phyloP scores from a whole-genome alignment of 2,113 vertebrate species.

The Rhea pennata region DNA sequence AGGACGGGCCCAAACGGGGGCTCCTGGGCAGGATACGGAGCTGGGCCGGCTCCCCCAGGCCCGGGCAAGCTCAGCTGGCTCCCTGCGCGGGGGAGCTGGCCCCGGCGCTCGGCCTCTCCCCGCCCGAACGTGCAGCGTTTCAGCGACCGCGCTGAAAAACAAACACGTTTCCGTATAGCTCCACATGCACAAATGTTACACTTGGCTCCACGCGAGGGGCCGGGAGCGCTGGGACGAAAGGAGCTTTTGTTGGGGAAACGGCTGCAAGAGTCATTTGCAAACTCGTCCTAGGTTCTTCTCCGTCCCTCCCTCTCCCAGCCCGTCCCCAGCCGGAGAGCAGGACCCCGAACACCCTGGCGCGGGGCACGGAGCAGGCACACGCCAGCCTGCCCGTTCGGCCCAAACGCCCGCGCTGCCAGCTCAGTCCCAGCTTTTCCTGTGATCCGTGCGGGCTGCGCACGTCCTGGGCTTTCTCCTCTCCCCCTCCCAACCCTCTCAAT shows the following conservation, averaged over 20 bases:
- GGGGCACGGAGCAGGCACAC: too few relatives aligned
- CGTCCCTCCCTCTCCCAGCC: background rate
- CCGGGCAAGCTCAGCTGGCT: background rate
- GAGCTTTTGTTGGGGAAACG: slow-evolving; percentile 48
- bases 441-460: background rate
- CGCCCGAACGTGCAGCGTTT: background rate
- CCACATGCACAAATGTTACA: slow-evolving; percentile 29
- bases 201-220: slow-evolving; percentile 34
- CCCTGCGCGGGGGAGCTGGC: background rate
- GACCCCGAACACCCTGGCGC: too few relatives aligned
- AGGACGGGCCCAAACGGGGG: fast-evolving
- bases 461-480: fast-evolving
- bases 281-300: background rate
- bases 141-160: background rate
- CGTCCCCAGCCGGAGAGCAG: background rate
- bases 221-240: background rate
- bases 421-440: background rate
- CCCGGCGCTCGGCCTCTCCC: background rate
- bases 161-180: background rate
- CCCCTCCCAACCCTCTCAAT: slow-evolving; percentile 11
- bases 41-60: fast-evolving
- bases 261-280: slow-evolving; percentile 20
- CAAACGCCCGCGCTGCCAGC: background rate
- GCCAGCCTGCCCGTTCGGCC: fast-evolving
- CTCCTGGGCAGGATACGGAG: fast-evolving